Percentiles rank a stretch among this genome's conserved stretches.
phyloP scores from a whole-genome alignment of 2,797 vertebrate genomes.

The Amphiprion clarkii region DNA sequence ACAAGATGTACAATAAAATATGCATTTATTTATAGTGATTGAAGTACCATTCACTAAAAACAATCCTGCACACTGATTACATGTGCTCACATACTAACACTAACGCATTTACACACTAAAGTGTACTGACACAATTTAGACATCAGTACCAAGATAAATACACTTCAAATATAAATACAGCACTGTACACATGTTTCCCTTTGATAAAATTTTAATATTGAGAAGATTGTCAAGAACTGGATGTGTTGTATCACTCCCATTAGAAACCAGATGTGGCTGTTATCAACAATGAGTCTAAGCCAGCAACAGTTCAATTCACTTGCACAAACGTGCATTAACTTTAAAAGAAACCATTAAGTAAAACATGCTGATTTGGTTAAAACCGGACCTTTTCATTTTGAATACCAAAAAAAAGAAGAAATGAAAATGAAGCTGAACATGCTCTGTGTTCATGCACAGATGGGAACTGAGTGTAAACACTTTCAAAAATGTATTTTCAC shows the following conservation, averaged over 20 bases:
- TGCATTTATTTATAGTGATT: constrained; percentile 82
- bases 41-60: constrained; percentile 65
- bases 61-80: constrained; percentile 33
- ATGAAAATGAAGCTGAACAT: constrained; percentile 16
- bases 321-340: neutral
- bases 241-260: constrained; percentile 7
- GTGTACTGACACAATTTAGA: constrained; percentile 32
- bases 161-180: constrained; percentile 69
- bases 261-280: neutral
- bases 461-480: constrained; percentile 43
- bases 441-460: constrained; percentile 37
- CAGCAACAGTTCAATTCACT: neutral
- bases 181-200: constrained; percentile 66
- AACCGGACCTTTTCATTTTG: constrained; percentile 24
- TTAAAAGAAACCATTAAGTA: constrained; percentile 1
- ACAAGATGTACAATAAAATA: constrained; percentile 79
- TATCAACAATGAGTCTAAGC: constrained; percentile 9
- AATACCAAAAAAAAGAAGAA: neutral
- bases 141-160: constrained; percentile 65
- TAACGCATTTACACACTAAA: constrained; percentile 36
- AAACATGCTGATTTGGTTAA: constrained; percentile 49
- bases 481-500: constrained; percentile 38
- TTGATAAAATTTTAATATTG: constrained; percentile 25
- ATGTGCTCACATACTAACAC: constrained; percentile 35
- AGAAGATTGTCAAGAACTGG: constrained; percentile 58